Conservation (phyloP, 2,797 vertebrate genomes). For the Danio kyathit region DNA sequence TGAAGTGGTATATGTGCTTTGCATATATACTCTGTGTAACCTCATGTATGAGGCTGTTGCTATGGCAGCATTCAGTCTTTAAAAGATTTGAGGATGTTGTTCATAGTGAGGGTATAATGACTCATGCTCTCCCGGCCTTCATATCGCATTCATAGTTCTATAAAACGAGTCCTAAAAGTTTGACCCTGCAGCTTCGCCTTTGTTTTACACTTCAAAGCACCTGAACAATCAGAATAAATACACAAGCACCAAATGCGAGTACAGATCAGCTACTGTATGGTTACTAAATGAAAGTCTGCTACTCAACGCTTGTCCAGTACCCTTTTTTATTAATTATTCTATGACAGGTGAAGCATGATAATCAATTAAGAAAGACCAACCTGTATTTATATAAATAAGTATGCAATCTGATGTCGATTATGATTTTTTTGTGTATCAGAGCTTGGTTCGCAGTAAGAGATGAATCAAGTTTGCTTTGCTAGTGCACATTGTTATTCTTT, state of each 20-base stretch:
- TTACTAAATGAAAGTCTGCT: too few relatives aligned
- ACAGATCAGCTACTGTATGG: too few relatives aligned
- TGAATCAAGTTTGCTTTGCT: too few relatives aligned
- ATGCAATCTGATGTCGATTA: too few relatives aligned
- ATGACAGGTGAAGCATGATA: too few relatives aligned
- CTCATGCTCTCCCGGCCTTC: neutral
- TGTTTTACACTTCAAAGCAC: constrained; percentile 4
- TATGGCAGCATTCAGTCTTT: constrained; percentile 20
- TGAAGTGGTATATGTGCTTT: neutral
- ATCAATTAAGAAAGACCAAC: too few relatives aligned
- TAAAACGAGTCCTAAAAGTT: neutral
- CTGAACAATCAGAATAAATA: neutral
- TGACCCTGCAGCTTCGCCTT: constrained; percentile 9
- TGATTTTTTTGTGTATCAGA: too few relatives aligned
- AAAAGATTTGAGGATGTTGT: constrained; percentile 24
- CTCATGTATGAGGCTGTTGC: constrained; percentile 28
- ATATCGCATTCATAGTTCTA: constrained; percentile 18
- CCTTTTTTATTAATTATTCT: too few relatives aligned
- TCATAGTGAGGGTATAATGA: constrained; percentile 27
- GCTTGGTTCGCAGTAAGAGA: too few relatives aligned
- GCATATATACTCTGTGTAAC: neutral
- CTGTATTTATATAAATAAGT: too few relatives aligned
- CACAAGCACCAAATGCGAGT: neutral
- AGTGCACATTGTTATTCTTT: too few relatives aligned
- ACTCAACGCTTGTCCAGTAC: too few relatives aligned